Conservation (phyloP, 2,113 vertebrate genomes). For the Neolamprologus variostigma region DNA sequence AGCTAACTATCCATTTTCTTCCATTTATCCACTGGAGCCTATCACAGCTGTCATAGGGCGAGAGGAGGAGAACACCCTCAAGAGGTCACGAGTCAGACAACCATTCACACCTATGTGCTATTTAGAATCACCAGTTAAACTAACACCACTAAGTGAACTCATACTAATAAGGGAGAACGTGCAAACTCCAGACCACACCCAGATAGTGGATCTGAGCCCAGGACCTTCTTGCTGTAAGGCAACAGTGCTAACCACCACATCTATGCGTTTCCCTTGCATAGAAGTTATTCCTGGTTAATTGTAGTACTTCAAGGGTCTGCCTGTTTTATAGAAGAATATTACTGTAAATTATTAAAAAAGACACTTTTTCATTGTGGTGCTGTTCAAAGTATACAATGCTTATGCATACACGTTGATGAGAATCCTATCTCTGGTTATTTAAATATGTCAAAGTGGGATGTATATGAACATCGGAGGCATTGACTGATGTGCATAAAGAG, state of each 20-base stretch:
- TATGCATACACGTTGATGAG: background rate
- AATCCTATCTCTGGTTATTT: background rate
- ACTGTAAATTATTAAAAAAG: background rate
- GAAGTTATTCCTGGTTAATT: background rate
- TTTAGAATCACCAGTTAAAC: background rate
- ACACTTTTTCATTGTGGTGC: background rate
- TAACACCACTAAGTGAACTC: background rate
- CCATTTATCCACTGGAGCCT: background rate
- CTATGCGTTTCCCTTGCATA: accelerated
- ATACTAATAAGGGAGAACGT: background rate
- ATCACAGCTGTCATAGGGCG: background rate
- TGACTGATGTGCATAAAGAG: background rate
- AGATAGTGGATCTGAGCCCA: background rate
- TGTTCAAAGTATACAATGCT: background rate
- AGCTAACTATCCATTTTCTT: background rate
- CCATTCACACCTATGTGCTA: background rate
- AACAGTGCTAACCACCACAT: background rate
- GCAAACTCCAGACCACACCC: accelerated
- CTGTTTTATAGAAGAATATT: background rate
- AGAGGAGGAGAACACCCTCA: background rate
- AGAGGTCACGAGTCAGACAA: background rate
- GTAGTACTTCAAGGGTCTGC: background rate
- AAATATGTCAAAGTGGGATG: background rate
- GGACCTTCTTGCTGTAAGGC: background rate
- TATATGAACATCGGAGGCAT: accelerated